Evolutionary conservation across 2,797 vertebrate species (phyloP).

Genomic region (Poecilia wingei): DNA sequence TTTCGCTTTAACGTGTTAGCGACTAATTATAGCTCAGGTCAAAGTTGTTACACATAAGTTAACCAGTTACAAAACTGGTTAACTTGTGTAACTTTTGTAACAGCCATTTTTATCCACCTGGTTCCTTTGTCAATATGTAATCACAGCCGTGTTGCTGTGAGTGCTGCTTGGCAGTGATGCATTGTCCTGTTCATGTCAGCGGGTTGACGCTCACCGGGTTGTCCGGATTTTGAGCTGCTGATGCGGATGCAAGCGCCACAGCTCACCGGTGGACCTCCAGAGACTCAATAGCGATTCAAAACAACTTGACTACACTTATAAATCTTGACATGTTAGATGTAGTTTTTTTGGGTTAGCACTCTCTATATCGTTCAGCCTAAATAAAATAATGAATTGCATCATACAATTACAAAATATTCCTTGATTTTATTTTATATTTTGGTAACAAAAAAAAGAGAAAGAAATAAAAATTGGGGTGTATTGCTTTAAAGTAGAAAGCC

Average conservation of each 20-base stretch:
- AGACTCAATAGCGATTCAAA: neutral
- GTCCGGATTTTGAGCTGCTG: constrained; percentile 15
- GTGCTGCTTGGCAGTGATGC: neutral
- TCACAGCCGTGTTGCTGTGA: neutral
- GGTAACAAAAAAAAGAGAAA: neutral
- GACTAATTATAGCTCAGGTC: neutral
- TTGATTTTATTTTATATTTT: neutral
- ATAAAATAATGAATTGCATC: neutral
- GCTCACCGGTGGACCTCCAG: constrained; percentile 5
- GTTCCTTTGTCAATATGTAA: neutral
- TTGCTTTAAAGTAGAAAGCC: constrained; percentile 2
- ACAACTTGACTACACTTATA: neutral
- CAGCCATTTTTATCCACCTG: neutral
- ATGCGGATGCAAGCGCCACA: constrained; percentile 2
- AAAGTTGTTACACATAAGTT: neutral
- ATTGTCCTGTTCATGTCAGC: neutral
- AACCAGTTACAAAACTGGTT: neutral
- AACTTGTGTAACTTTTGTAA: neutral
- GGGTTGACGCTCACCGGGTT: constrained; percentile 19
- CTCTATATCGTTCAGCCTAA: neutral
- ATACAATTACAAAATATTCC: neutral
- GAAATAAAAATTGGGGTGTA: neutral
- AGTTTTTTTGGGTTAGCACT: neutral
- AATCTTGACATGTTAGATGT: neutral
- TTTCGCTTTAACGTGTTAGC: neutral